Base-by-base conservation (phyloP, 2,113 vertebrate genomes). In the Willisornis vidua region DNA sequence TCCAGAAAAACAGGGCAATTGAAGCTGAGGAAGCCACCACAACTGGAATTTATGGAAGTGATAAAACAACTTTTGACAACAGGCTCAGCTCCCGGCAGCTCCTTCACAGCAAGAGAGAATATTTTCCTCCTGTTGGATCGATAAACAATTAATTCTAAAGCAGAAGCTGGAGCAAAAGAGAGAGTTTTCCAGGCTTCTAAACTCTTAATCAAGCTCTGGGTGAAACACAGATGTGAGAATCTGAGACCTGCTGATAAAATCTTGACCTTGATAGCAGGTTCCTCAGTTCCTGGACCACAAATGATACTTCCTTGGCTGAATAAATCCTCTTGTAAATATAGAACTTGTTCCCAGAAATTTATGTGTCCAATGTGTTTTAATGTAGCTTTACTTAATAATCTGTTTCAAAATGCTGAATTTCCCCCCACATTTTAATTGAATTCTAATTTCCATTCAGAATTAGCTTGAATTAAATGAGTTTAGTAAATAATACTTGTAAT, bases 121-220 rank as follows among this genome's bases (percentile, higher is more conserved):
- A 78, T 95, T 94, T 94, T 49, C 93, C 85, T 91, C 77, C 33
- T 65, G 93, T 87, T 2, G 89, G 94, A 95, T 97, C 91, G 35
- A 97, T 97, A 96, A 95, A 94, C 96, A 97, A 96, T 96, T 95
- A 96, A 95, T 96, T 76, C 85, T 39, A 65, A 78, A 81, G 88
- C 86, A 90, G 88, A 85, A 95, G 91, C 57, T 16, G 6, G 73
- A 90, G 92, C 77, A 85, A 90, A 90, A 88, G 70, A 82, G 88
- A 91, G 90, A 90, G 65, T 93, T 95, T 94, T 95, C 87, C 89
- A 71, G 91, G 82, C 93, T 82, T 82, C 96, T 85, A 23, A 92
- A 95, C 95, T 94, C 91, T 91, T 89, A 89, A 91, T 96, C 89
- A 92, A 88, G 84, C 84, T 48, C 39, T 61, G 80, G 80, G 80